Evolutionary conservation across 2,797 vertebrate species (phyloP).

Genomic region (Glossophaga mutica): DNA sequence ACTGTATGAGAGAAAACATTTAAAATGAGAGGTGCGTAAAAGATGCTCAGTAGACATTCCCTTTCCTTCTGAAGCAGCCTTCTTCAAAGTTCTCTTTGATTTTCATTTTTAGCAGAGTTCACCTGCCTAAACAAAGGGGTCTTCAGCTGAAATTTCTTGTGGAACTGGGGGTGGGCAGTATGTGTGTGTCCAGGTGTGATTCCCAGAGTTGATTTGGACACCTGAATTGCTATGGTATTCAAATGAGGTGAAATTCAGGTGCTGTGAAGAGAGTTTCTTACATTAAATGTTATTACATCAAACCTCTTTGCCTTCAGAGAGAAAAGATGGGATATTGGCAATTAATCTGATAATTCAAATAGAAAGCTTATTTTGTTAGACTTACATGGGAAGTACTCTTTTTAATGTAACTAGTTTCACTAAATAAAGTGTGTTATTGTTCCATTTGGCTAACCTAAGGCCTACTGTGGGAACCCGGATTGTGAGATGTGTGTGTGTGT

Average conservation of each 20-base stretch:
- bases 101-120: not conserved
- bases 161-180: not conserved
- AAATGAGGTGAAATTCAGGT: not conserved
- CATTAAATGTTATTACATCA: not conserved
- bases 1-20: not conserved
- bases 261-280: not conserved
- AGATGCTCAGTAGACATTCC: not conserved
- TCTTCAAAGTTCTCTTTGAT: not conserved
- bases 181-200: not conserved
- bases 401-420: not conserved
- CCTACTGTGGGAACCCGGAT: not conserved
- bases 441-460: not conserved
- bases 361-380: slow-evolving; percentile 12
- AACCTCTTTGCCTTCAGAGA: not conserved
- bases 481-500: not conserved
- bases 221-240: not conserved
- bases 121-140: not conserved
- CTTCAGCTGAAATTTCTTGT: not conserved
- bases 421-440: not conserved
- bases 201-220: not conserved
- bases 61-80: not conserved
- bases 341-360: not conserved
- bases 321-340: not conserved
- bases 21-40: not conserved
- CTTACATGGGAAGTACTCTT: not conserved